Evolutionary conservation across 2,888 invertebrate species (phyloP), one percentile per base, ranked within the genome.

Genomic region (Lasioglossum lativentre): DNA sequence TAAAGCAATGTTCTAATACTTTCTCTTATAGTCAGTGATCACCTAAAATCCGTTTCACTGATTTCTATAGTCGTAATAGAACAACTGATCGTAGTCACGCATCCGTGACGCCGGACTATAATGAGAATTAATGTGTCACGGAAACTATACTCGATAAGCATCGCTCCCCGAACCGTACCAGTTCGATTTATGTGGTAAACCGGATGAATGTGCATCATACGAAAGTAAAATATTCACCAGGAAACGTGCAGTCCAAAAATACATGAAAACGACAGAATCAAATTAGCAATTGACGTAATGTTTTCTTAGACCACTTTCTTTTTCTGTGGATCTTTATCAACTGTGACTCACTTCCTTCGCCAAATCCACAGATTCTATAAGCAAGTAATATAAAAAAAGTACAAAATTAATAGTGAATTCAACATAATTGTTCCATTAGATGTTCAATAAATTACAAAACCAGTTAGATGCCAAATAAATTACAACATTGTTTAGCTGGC

Each of bases 101-200:
- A 19, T 19, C 66, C 66, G 66, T 66, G 34, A 66, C 66, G 66
- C 16, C 34, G 66, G 66, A 34, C 66, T 34, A 19, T 66, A 66
- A 66, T 34, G 66, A 66, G 34, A 34, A 66, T 66, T 66, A 66
- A 66, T 66, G 66, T 66, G 66, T 66, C 66, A 34, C 66, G 66
- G 66, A 66, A 66, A 66, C 66, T 66, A 66, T 66, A 34, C 66
- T 6, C 66, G 66, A 66, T 66, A 66, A 34, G 34, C 16, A 66
- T 66, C 66, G 66, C 19, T 66, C 34, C 66, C 8, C 34, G 34
- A 34, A 66, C 66, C 30, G 66, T 34, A 34, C 34, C 66, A 66
- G 19, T 66, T 66, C 34, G 66, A 66, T 66, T 34, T 66, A 34
- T 5, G 27, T 59, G 27, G 66, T 16, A 19, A 66, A 66, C 66